Conservation (phyloP, 2,797 vertebrate species). For the Xerus rutilus region DNA sequence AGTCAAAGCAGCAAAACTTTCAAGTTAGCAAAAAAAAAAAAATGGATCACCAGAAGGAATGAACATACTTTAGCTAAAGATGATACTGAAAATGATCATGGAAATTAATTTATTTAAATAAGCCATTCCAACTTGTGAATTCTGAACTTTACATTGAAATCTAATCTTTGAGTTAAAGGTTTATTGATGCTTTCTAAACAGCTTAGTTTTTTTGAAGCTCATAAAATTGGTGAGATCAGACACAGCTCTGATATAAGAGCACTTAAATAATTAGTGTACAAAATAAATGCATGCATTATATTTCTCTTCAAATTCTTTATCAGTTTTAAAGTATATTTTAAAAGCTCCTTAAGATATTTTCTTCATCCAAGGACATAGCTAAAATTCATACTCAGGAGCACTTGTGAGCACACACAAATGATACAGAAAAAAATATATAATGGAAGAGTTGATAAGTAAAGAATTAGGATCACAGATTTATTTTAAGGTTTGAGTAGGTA, state of each 20-base stretch:
- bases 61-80: slow-evolving; percentile 56
- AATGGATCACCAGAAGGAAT: slow-evolving; percentile 72
- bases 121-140: slow-evolving; percentile 25
- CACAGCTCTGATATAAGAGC: not conserved
- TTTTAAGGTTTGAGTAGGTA: not conserved
- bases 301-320: slow-evolving; percentile 50
- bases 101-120: slow-evolving; percentile 52
- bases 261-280: slow-evolving; percentile 47
- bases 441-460: not conserved
- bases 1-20: slow-evolving; percentile 71
- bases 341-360: not conserved
- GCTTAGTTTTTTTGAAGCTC: not conserved
- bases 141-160: slow-evolving; percentile 58
- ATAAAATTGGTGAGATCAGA: not conserved
- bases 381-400: not conserved
- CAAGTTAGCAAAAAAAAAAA: slow-evolving; percentile 79
- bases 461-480: not conserved
- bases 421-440: not conserved
- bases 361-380: not conserved
- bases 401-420: not conserved
- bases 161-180: slow-evolving; percentile 33
- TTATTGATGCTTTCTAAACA: slow-evolving; percentile 23
- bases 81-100: slow-evolving; percentile 42
- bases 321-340: not conserved
- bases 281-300: slow-evolving; percentile 34